These are phyloP conservation scores for Ranitomeya variabilis DNA, from an alignment of 2,113 vertebrate species.

Conservation along the genomic window DNA sequence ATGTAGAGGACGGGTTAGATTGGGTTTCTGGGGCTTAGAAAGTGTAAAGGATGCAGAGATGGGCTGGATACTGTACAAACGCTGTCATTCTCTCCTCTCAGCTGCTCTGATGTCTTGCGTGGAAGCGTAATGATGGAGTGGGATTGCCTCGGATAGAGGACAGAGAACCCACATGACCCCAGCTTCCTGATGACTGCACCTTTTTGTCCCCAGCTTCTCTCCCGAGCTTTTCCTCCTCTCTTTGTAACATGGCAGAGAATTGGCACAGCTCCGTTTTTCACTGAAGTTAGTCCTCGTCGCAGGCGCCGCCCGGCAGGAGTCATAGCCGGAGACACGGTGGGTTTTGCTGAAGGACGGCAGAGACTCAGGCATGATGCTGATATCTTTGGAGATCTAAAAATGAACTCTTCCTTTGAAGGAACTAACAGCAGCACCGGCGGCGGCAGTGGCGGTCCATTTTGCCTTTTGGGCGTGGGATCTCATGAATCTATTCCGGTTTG, in stretches of 20 bases:
- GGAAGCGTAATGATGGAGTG: constrained; percentile 66
- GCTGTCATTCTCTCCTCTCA: constrained; percentile 74
- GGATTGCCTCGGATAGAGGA: constrained; percentile 67
- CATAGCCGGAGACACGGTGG: constrained; percentile 65
- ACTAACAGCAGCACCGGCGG: constrained; percentile 70
- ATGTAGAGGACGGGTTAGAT: background rate
- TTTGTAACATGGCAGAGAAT: constrained; percentile 42
- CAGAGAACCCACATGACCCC: constrained; percentile 59
- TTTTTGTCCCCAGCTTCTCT: constrained; percentile 31
- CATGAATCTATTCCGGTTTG: constrained; percentile 86
- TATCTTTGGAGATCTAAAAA: constrained; percentile 77
- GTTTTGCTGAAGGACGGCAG: constrained; percentile 68
- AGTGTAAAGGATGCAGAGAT: background rate
- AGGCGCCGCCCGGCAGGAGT: constrained; percentile 69
- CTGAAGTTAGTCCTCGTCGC: constrained; percentile 65
- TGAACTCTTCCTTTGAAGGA: constrained; percentile 89
- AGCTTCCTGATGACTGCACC: constrained; percentile 51
- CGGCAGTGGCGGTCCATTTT: constrained; percentile 79
- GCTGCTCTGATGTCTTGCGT: constrained; percentile 71
- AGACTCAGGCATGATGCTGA: constrained; percentile 70
- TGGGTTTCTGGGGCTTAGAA: background rate
- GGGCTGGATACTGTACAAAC: constrained; percentile 61
- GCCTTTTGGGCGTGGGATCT: constrained; percentile 88
- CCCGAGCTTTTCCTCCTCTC: constrained; percentile 3
- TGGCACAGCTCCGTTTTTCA: constrained; percentile 56